Evolutionary conservation across 2,797 vertebrate genomes (phyloP).

Genomic region (Crocodylus rhombifer): DNA sequence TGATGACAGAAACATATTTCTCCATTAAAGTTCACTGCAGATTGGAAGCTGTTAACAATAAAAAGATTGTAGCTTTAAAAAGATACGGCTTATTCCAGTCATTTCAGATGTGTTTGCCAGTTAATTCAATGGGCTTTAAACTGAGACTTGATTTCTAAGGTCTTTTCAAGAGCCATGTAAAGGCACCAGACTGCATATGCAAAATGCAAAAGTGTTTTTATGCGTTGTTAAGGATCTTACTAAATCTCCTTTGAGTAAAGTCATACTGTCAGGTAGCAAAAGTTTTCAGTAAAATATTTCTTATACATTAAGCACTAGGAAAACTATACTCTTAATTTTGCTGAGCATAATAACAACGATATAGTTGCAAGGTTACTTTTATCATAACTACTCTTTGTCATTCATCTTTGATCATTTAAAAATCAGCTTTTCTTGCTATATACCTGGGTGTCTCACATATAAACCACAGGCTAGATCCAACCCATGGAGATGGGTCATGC

Average conservation of each 20-base stretch:
- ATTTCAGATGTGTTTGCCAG: background rate
- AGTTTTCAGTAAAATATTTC: background rate
- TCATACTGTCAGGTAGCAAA: accelerated
- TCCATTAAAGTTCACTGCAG: background rate
- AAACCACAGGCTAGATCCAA: too few species aligned
- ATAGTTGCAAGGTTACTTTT: background rate
- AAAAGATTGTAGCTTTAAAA: background rate
- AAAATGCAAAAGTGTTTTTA: background rate
- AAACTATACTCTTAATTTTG: background rate
- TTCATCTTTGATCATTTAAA: background rate
- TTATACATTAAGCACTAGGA: background rate
- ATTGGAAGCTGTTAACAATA: background rate
- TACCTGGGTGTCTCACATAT: background rate
- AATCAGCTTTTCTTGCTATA: conserved; percentile 36
- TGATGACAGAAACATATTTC: background rate
- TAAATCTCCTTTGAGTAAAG: background rate
- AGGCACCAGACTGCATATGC: background rate
- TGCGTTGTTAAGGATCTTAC: background rate
- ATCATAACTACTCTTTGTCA: background rate
- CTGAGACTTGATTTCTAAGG: background rate
- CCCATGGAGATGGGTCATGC: too few species aligned
- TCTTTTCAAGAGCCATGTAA: background rate
- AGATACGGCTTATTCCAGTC: background rate
- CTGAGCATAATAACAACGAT: background rate
- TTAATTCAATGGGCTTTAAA: background rate